Conservation (phyloP, 2,888 invertebrate species). For the Ceratothoa steindachneri region DNA sequence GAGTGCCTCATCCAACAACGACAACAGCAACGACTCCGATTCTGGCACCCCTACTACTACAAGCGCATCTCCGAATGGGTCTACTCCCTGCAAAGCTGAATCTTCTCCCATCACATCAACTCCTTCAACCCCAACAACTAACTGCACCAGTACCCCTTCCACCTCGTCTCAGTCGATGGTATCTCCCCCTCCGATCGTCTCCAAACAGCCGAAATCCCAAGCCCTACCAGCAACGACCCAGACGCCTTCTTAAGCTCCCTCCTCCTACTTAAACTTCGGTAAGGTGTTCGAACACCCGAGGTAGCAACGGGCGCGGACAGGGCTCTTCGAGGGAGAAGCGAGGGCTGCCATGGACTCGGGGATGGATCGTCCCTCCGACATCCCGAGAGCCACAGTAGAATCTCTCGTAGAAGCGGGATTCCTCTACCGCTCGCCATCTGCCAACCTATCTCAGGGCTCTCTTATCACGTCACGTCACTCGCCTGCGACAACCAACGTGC, state of each 20-base stretch:
- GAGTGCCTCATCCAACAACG: slow-evolving; percentile 49
- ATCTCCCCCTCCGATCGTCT: slow-evolving; percentile 4
- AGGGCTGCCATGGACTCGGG: no score
- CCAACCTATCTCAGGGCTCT: slow-evolving; percentile 3
- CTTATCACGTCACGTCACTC: neutral
- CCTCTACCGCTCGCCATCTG: neutral
- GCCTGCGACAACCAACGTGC: neutral
- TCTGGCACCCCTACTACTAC: slow-evolving; percentile 33
- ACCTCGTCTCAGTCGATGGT: slow-evolving; percentile 9
- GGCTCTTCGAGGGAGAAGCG: neutral
- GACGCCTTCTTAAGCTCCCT: slow-evolving; percentile 34
- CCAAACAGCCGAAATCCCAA: slow-evolving; percentile 38
- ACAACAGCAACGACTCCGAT: slow-evolving; percentile 46
- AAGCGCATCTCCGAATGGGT: slow-evolving; percentile 10
- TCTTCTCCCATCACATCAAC: slow-evolving; percentile 15
- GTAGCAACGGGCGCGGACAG: neutral
- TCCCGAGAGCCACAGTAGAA: no score
- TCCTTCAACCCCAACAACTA: slow-evolving; percentile 1
- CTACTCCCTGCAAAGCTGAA: slow-evolving; percentile 13
- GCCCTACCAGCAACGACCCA: slow-evolving; percentile 45
- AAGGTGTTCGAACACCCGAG: slow-evolving; percentile 5
- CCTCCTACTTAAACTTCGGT: neutral
- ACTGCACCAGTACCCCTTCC: neutral
- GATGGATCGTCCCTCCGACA: neutral
- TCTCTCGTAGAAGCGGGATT: neutral